Conservation (phyloP, 2,113 vertebrate genomes). For the Zeus faber region DNA sequence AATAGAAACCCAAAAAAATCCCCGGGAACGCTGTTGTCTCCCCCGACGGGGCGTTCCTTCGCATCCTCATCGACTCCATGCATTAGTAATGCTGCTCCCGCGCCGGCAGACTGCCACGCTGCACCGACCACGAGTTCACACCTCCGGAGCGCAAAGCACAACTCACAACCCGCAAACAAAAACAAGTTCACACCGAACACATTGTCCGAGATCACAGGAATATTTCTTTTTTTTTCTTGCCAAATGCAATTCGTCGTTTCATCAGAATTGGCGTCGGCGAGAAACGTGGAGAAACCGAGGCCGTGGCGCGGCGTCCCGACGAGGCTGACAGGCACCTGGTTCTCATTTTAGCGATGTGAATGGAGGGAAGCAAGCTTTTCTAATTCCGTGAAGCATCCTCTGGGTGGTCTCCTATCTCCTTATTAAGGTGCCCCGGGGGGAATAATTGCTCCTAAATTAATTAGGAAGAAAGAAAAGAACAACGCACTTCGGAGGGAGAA, state of each 20-base stretch:
- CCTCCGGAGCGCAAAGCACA: constrained; percentile 4
- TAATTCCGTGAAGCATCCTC: constrained; percentile 31
- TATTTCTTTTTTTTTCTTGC: too few relatives aligned
- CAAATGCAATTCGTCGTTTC: not conserved
- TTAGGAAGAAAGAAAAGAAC: constrained; percentile 42
- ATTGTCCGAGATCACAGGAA: too few relatives aligned
- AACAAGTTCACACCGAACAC: too few relatives aligned
- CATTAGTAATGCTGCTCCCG: constrained; percentile 20
- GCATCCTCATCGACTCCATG: constrained; percentile 12
- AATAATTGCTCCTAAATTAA: constrained; percentile 65
- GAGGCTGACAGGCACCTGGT: constrained; percentile 18
- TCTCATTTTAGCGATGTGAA: constrained; percentile 13
- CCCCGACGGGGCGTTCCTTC: constrained; percentile 17
- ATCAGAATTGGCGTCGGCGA: not conserved
- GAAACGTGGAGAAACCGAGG: not conserved
- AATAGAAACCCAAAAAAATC: constrained; percentile 38
- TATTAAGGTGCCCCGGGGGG: constrained; percentile 42
- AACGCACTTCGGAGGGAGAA: constrained; percentile 41
- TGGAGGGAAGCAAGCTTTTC: constrained; percentile 15
- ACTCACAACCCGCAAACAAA: not conserved
- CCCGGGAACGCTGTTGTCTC: constrained; percentile 6
- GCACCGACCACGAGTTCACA: constrained; percentile 4
- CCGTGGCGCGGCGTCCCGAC: too few relatives aligned
- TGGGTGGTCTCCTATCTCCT: constrained; percentile 31
- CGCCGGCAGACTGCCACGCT: not conserved